These are phyloP conservation scores for Sparus aurata DNA, from an alignment of 2,797 vertebrate species.

Conservation along the genomic window DNA sequence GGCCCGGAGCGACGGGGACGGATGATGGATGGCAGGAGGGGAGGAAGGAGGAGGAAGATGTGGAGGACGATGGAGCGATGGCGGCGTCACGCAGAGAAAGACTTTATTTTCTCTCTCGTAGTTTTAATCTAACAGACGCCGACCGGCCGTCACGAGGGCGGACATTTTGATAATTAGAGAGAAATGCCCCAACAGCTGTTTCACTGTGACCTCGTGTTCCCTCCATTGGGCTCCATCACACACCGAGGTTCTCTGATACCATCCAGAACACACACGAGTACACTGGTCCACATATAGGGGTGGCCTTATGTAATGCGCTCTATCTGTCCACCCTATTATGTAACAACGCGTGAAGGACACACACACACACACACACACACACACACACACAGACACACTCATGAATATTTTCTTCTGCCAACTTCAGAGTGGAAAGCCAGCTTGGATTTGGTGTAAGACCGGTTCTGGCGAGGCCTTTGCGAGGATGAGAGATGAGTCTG, in stretches of 20 bases:
- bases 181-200: constrained; percentile 64
- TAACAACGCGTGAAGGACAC: constrained; percentile 61
- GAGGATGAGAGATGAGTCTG: background rate
- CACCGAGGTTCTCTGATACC: constrained; percentile 13
- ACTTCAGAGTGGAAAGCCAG: background rate
- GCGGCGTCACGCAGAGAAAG: background rate
- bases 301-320: constrained; percentile 64
- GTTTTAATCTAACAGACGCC: constrained; percentile 33
- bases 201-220: constrained; percentile 54
- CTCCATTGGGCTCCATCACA: constrained; percentile 21
- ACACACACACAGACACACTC: constrained; percentile 21
- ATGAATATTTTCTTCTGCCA: constrained; percentile 11
- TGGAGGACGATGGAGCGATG: background rate
- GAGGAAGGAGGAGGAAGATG: background rate
- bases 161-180: constrained; percentile 62
- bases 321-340: constrained; percentile 63
- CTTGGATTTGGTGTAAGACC: constrained; percentile 5
- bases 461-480: constrained; percentile 19
- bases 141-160: constrained; percentile 6
- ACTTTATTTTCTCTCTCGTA: background rate
- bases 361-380: constrained; percentile 25
- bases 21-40: constrained; percentile 11
- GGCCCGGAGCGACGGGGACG: constrained; percentile 14
- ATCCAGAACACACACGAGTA: constrained; percentile 12
- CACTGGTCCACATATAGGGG: constrained; percentile 29